Evolutionary conservation across 2,113 vertebrate species (phyloP), one percentile per base, ranked within the genome.

Genomic region (Phainopepla nitens): DNA sequence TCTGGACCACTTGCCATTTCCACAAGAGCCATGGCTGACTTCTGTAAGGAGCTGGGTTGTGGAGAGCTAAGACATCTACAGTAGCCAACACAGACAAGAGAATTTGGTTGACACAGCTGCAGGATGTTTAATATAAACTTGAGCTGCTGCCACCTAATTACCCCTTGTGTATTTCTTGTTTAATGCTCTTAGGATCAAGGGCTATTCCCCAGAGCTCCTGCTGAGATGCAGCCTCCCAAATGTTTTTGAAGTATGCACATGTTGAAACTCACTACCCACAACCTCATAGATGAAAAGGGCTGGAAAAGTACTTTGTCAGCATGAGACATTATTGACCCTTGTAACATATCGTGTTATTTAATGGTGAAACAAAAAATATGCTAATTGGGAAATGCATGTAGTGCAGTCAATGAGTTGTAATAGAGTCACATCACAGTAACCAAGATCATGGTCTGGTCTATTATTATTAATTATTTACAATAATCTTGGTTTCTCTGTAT

Each of bases 121-220:
- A 80, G 69, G 94, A 71, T 82, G 56, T 89, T 94, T 90, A 83
- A 95, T 84, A 95, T 33, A 96, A 96, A 78, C 69, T 81, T 18
- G 72, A 94, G 92, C 82, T 83, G 64, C 91, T 94, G 82, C 92
- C 80, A 93, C 82, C 76, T 90, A 95, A 96, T 95, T 94, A 94
- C 25, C 29, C 60, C 44, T 90, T 71, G 45, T 75, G 83, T 93
- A 90, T 86, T 90, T 73, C 90, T 94, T 87, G 80, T 90, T 87
- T 86, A 95, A 78, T 85, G 91, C 89, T 91, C 91, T 91, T 77
- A 79, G 89, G 95, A 95, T 96, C 93, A 96, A 96, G 91, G 93
- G 91, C 84, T 92, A 45, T 85, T 91, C 70, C 70, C 65, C 57
- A 42, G 77, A 84, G 89, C 91, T 94, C 93, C 96, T 57, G 73